A percentile compares a stretch with the other conserved stretches of the same genome.
Conservation (phyloP, 2,888 invertebrate species). For the Ectemnius lituratus region DNA sequence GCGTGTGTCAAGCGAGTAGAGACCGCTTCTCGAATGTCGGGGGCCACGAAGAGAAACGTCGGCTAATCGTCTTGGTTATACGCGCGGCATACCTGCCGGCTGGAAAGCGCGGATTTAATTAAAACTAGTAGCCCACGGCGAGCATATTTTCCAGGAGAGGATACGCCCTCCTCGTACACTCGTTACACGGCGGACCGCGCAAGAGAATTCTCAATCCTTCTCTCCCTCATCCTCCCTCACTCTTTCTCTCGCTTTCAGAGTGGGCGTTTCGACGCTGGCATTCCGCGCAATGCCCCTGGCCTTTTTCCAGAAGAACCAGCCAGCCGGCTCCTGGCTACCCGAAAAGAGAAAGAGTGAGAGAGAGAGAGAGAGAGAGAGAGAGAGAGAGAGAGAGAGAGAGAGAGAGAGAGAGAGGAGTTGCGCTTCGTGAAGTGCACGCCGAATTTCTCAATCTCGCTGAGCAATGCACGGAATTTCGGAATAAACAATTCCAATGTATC, state of each 20-base stretch:
- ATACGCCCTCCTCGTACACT: slow-evolving; percentile 60
- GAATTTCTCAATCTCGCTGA: slow-evolving; percentile 52
- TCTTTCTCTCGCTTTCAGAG: slow-evolving; percentile 6
- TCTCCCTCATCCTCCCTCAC: too few relatives aligned
- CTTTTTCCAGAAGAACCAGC: slow-evolving; percentile 47
- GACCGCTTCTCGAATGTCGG: slow-evolving; percentile 33
- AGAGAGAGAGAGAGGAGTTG: slow-evolving; percentile 49
- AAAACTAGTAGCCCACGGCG: slow-evolving; percentile 69
- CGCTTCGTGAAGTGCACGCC: slow-evolving; percentile 51
- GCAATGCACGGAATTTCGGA: slow-evolving; percentile 49
- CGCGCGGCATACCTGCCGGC: slow-evolving; percentile 56
- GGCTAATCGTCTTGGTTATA: slow-evolving; percentile 65
- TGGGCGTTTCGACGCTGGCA: slow-evolving; percentile 63
- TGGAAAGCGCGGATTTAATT: slow-evolving; percentile 70
- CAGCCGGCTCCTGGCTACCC: too few relatives aligned
- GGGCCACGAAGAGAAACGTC: slow-evolving; percentile 46
- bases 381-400: slow-evolving; percentile 24
- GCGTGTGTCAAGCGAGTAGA: slow-evolving; percentile 15
- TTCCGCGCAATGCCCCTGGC: slow-evolving; percentile 61
- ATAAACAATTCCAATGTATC: slow-evolving; percentile 41
- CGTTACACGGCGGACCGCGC: slow-evolving; percentile 48
- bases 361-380: slow-evolving; percentile 43
- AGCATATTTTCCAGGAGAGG: slow-evolving; percentile 66
- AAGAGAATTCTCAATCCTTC: slow-evolving; percentile 43
- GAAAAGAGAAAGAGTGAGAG: too few relatives aligned